Evolutionary conservation across 2,113 vertebrate species (phyloP).

Genomic region (Chaetops frenatus): DNA sequence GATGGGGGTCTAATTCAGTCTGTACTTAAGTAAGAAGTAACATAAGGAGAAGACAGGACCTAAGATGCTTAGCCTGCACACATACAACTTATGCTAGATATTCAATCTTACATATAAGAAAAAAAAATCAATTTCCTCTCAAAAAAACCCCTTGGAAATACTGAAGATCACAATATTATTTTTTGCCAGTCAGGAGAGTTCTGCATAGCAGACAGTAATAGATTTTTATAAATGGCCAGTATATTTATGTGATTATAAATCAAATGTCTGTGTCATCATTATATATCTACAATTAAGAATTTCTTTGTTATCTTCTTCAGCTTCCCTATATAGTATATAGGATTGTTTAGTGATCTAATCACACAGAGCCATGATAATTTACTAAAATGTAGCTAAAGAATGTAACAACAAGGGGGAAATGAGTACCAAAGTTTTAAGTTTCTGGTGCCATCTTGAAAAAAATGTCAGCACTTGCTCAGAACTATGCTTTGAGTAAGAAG

Average conservation of each 20-base stretch:
- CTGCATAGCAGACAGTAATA: background rate
- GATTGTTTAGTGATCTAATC: background rate
- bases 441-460: background rate
- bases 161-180: background rate
- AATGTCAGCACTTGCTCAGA: background rate
- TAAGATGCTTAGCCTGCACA: background rate
- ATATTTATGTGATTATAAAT: background rate
- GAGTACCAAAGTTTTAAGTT: background rate
- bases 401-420: background rate
- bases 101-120: background rate
- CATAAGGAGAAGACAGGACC: background rate
- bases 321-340: background rate
- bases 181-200: background rate
- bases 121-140: background rate
- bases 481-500: background rate
- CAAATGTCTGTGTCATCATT: background rate
- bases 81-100: background rate
- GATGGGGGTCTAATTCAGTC: background rate
- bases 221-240: background rate
- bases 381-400: background rate
- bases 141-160: background rate
- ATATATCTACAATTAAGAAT: background rate
- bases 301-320: background rate
- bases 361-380: background rate
- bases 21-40: background rate